Base-by-base conservation (phyloP, 2,113 vertebrate genomes). In the Muscicapa adusta region DNA sequence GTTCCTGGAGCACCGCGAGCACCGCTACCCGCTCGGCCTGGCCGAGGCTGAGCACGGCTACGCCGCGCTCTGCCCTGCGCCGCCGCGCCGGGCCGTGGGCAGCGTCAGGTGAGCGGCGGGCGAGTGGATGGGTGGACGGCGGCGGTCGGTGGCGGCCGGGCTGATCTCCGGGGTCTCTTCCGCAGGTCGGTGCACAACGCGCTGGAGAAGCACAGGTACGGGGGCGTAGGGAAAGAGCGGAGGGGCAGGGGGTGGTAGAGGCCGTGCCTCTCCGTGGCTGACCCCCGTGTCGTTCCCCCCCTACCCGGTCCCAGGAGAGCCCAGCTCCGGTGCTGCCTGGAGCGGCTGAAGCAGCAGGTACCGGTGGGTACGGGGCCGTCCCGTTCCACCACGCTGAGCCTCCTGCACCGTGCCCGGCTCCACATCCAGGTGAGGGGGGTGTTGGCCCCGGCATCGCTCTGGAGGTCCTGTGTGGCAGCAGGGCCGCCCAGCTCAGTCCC, bases 1-100 rank as follows among this genome's bases (percentile, higher is more conserved):
- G 94, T 99, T 99, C 91, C 86, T 99, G 98, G 99, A 99, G 80
- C 98, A 98, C 62, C 97, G 98, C 7, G 10, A 43, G 16, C 76
- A 31, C 45, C 67, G 45, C 2, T 4, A 5, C 50, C 47, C n/a
- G 10, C 50, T 38, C 33, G 90, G 68, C 68, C 74, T 91, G 88
- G 38, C 98, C 98, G 99, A 99, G 93, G 99, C 98, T 10, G 99
- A 99, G 93, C 99, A 99, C 74, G 99, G 99, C 5, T 99, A 99
- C 47, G 99, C 99, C 23, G 99, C 99, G 13, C 89, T 98, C 19
- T 96, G 94, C 60, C 98, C 93, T 2, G 91, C 96, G 5, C 97
- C 98, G 89, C 94, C 90, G 89, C 98, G 97, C 81, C 98, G 97
- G 61, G 95, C 97, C 63, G 92, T 89, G 58, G 98, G 97, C 82